Evolutionary conservation across 1,140 invertebrate species (phyloP).

Genomic region (Littorina saxatilis): DNA sequence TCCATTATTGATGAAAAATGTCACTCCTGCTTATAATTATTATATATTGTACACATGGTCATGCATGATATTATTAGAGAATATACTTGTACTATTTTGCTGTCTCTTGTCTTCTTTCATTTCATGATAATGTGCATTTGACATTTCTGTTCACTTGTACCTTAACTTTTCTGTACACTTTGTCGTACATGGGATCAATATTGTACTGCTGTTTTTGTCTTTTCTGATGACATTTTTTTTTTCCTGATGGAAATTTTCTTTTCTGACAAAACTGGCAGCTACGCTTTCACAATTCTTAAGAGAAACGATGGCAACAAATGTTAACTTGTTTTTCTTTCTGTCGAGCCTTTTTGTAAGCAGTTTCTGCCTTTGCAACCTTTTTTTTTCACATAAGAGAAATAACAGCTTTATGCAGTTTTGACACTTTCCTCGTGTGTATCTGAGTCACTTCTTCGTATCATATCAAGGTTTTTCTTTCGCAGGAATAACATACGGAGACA

Average conservation of each 20-base stretch:
- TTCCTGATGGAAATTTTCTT: no score
- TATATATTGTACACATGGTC: no score
- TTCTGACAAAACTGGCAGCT: conserved; percentile 21
- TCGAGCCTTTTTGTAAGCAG: conserved; percentile 17
- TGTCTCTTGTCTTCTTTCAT: no score
- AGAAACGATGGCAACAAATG: not conserved
- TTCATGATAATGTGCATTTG: no score
- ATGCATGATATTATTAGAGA: no score
- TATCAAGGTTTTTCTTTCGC: not conserved
- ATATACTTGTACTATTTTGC: no score
- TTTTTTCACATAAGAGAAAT: conserved; percentile 1
- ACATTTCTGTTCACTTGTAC: no score
- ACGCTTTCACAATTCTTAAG: conserved; percentile 7
- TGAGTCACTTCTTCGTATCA: not conserved
- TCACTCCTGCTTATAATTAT: no score
- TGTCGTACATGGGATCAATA: not conserved
- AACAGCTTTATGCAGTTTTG: conserved; percentile 4
- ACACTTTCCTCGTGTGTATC: not conserved
- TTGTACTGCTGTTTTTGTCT: conserved; percentile 10
- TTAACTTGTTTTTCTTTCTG: not conserved
- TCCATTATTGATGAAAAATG: no score
- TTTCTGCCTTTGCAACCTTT: not conserved
- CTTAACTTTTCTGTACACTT: no score
- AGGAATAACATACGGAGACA: not conserved
- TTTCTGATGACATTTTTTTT: not conserved